Percentiles rank a stretch among this genome's conserved stretches.
phyloP scores from a whole-genome alignment of 2,888 invertebrate species.

The Andrena chrysosceles region DNA sequence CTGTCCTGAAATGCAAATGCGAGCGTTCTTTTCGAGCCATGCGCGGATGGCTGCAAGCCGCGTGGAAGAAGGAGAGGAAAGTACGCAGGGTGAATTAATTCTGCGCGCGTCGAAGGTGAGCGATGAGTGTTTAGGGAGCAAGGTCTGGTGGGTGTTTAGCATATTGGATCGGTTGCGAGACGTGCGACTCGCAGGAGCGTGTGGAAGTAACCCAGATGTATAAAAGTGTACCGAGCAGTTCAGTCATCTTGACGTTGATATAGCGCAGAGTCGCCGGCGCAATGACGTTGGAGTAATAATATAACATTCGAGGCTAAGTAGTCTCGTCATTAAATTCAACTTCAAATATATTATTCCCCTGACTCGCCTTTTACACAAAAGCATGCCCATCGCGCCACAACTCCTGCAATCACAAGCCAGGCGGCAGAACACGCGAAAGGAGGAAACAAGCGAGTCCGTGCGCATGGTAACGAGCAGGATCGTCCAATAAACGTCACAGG shows the following conservation, averaged over 20 bases:
- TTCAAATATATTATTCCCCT: no score
- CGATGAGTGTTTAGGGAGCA: no score
- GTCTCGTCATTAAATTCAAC: no score
- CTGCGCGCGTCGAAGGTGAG: neutral
- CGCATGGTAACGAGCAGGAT: constrained; percentile 14
- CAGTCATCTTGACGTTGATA: no score
- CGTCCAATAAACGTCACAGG: constrained; percentile 1
- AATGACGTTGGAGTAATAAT: no score
- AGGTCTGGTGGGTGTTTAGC: no score
- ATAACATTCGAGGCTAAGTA: no score
- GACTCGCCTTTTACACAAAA: neutral
- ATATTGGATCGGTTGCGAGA: no score
- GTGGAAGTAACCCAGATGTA: no score
- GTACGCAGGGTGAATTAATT: neutral
- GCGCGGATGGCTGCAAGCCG: neutral
- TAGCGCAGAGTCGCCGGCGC: no score
- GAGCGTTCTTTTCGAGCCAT: neutral
- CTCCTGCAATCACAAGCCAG: neutral
- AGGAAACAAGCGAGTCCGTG: neutral
- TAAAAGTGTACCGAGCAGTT: no score
- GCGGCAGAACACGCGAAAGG: constrained; percentile 1
- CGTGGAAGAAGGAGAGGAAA: neutral
- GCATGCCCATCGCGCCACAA: neutral
- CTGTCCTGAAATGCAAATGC: constrained; percentile 17
- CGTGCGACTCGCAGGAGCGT: no score